Base-by-base conservation (phyloP, 53 echinoderm and acorn worm genomes). In the Patiria pectinifera region DNA sequence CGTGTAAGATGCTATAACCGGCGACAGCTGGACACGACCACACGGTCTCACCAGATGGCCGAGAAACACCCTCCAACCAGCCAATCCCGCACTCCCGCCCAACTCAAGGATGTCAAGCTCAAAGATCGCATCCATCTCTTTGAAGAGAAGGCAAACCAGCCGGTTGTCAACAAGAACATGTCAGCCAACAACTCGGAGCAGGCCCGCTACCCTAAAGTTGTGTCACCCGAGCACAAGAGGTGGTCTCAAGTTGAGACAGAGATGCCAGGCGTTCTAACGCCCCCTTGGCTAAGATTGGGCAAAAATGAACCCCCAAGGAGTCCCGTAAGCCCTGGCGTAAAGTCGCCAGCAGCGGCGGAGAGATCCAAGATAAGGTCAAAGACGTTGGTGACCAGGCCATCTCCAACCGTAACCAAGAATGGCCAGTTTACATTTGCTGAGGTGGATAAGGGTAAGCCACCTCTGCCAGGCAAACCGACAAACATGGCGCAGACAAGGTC, bases 151-250 rank as follows among this genome's bases (percentile, higher is more conserved):
- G 77, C 88, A 19, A 59, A 26, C 48, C 66, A 86, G 46, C 46
- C 80, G 45, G 59, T 4, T 5, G 90, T 16, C 11, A 80, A 90
- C 44, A 90, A 90, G 49, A 90, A 90, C 81, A 90, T 80, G 44
- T 90, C 90, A 3, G 78, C 90, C 22, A 90, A 90, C 69, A 90
- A 90, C 90, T 80, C 90, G 0, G 90, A 90, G 70, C 80, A 90
- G 69, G 90, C 77, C 16, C 82, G 91, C 62, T 89, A 95, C 59
- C 93, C 95, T 2, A 91, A 91, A 79, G 95, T 91, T 47, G 69
- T 95, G 78, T 87, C 91, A 45, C 93, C 93, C 3, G 93, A 95
- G 12, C 93, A 95, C 69, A 93, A 95, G 78, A 71, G 95, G 59
- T 93, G 93, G 95, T 93, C 95, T 24, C 93, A 93, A 48, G 75